Base-by-base conservation (phyloP, 2,888 invertebrate genomes). In the Xestoiulus laeticollis region DNA sequence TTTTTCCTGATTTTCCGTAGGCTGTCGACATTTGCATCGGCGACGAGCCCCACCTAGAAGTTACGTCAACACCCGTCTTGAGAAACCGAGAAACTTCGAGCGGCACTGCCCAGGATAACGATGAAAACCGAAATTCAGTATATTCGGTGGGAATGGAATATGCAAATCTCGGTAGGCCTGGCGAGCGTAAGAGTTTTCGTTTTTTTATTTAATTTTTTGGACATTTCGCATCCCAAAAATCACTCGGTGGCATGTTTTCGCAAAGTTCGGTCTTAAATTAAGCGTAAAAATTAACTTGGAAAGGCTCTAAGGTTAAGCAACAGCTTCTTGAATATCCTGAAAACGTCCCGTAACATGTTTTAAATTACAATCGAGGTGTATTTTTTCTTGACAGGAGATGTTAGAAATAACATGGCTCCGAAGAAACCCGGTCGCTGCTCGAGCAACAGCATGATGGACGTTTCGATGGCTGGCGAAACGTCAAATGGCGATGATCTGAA, bases 381-480 rank as follows among this genome's bases (percentile, higher is more conserved):
- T 89, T 33, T 84, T 26, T 38, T 82, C 44, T 87, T 85, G 82
- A 12, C 92, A 95, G 96, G 96, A 92, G 96, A 96, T 93, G 95
- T 96, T 90, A 94, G 96, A 91, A 96, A 96, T 91, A 94, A 95
- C 88, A 94, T 96, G 90, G 95, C 96, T 87, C 96, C 96, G 19
- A 94, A 96, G 88, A 97, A 97, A 92, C 97, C 89, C 14, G 88
- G 87, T 30, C 68, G 89, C n/a, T 38, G 88, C 32, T 32, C 86
- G 10, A 87, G 85, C 82, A 82, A 43, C 43, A 87, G 85, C 85
- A 53, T 85, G 48, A 87, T 87, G 30, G 87, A 87, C 82, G 30
- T 87, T 0, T 12, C 85, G 16, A 26, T 14, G 16, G 43, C 68
- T 30, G 16, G 32, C 30, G 32, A 87, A 6, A 22, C 68, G 30